phyloP scores from a whole-genome alignment of 2,797 vertebrate genomes.

The Labeo calbasu region DNA sequence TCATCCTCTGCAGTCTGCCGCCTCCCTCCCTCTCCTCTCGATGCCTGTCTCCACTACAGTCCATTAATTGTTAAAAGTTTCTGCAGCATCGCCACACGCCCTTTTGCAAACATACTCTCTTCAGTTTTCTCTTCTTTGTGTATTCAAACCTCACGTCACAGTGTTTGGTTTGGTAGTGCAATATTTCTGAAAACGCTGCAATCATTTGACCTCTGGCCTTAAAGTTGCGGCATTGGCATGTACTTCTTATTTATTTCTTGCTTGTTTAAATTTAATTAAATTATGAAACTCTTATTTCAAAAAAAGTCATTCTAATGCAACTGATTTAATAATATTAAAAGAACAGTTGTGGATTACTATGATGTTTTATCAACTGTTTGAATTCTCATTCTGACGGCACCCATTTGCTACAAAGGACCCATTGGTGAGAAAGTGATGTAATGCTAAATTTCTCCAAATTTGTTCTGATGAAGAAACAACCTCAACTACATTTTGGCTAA shows the following conservation, averaged over 20 bases:
- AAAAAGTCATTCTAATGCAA: not conserved
- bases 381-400: too few relatives aligned
- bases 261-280: too few relatives aligned
- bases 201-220: not conserved
- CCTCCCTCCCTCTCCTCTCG: slow-evolving; percentile 42
- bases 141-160: not conserved
- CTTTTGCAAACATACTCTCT: slow-evolving; percentile 41
- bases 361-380: not conserved
- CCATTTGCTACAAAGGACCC: too few relatives aligned
- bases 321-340: not conserved
- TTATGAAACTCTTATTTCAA: too few relatives aligned
- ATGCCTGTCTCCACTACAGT: slow-evolving; percentile 18
- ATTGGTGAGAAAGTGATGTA: too few relatives aligned
- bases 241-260: too few relatives aligned
- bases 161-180: not conserved
- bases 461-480: too few relatives aligned
- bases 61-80: slow-evolving; percentile 70
- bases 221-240: too few relatives aligned
- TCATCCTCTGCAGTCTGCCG: slow-evolving; percentile 42
- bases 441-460: not conserved
- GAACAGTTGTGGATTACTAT: not conserved
- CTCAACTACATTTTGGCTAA: not conserved
- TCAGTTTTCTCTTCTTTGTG: not conserved
- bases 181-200: not conserved
- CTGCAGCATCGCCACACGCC: slow-evolving; percentile 57